Base-by-base conservation (phyloP, 2,113 vertebrate genomes). In the Erythrolamprus reginae region DNA sequence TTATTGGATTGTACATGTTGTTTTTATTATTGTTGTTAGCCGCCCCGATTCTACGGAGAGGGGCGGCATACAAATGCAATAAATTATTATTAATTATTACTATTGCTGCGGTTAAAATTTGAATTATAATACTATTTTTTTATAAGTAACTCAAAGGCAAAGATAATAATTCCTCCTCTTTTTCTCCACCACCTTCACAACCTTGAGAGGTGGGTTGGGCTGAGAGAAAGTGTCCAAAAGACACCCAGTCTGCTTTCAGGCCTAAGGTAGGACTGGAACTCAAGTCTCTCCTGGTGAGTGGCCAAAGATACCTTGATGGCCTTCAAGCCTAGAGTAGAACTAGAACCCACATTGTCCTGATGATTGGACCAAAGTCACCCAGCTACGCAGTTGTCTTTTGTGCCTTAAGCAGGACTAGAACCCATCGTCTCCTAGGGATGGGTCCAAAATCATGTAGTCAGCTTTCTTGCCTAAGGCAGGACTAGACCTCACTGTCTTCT, bases 361-460 rank as follows among this genome's bases (percentile, higher is more conserved):
- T 10, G 26, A 58, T 61, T 61, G 56, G 56, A 3, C 1, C 24
- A 10, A 61, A 28, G 1, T 28, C 8, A 10, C 48, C 48, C 48
- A 50, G 48, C 48, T 50, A 12, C 10, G 0, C 3, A 4, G 10
- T 4, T 0, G 0, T 1, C 56, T 12, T 61, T 61, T 24, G 3
- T 61, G 56, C 26, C 10, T 61, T 28, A 28, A 10, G 3, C 24
- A 0, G 56, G 3, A 28, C 56, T 61, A 61, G 26, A 61, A 61
- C 56, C 28, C 10, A 61, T 24, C 3, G 0, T 61, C 56, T 61
- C 56, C 56, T 61, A 10, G 24, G 9, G 56, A 61, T 28, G 1
- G 10, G 56, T 3, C 10, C 56, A 10, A 61, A 28, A 7, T 61
- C 10, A 28, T 10, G 3, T 6, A 28, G 26, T 26, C 24, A 0